Evolutionary conservation across 2,888 invertebrate species (phyloP).

Genomic region (Napeogenes inachia): DNA sequence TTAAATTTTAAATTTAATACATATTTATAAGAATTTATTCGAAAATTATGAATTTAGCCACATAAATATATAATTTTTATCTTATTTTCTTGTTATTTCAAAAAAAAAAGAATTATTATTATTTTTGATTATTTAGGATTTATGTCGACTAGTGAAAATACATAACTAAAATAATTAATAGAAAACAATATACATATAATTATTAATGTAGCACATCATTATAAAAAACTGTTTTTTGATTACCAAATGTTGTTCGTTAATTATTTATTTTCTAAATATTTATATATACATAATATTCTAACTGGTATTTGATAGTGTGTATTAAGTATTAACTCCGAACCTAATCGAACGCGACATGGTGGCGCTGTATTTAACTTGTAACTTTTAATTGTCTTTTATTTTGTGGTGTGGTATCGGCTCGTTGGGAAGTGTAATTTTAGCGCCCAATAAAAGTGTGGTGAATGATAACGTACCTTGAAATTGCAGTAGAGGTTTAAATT

Average conservation of each 20-base stretch:
- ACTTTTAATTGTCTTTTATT: conserved; percentile 8
- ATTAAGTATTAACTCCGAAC: not conserved
- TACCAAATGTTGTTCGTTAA: not conserved
- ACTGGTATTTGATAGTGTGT: not conserved
- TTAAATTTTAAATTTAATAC: too few relatives aligned
- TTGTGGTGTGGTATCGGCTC: conserved; percentile 15
- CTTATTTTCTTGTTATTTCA: too few relatives aligned
- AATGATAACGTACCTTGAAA: not conserved
- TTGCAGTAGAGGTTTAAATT: not conserved
- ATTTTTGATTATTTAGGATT: too few relatives aligned
- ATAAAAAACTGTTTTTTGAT: too few relatives aligned
- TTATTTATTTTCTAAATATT: not conserved
- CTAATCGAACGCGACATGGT: not conserved
- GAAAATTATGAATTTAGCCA: too few relatives aligned
- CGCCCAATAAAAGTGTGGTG: conserved; percentile 7
- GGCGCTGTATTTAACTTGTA: conserved; percentile 10
- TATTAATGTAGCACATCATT: too few relatives aligned
- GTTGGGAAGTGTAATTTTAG: conserved; percentile 17
- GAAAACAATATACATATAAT: too few relatives aligned
- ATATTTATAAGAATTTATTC: too few relatives aligned
- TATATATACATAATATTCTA: not conserved
- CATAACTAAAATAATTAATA: too few relatives aligned
- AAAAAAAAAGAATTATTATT: too few relatives aligned
- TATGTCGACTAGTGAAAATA: too few relatives aligned
- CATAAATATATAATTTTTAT: too few relatives aligned